A percentile compares a stretch with the other conserved stretches of the same genome.
phyloP scores from a whole-genome alignment of 2,797 vertebrate species.

The Antennarius maculatus region DNA sequence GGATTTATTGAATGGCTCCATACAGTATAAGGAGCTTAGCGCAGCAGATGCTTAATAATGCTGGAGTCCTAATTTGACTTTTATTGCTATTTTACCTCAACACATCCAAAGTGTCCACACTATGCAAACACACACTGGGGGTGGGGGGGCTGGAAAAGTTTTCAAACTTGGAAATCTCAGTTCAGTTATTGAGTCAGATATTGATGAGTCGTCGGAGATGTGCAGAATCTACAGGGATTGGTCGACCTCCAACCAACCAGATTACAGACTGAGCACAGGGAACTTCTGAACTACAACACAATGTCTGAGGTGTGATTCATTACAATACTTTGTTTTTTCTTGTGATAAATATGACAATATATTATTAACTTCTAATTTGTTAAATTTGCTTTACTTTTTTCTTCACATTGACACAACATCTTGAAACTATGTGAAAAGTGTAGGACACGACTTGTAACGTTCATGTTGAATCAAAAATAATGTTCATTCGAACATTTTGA shows the following conservation, averaged over 20 bases:
- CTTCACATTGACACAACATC: no score
- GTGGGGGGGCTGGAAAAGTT: neutral
- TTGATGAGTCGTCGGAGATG: neutral
- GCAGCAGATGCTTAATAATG: conserved; percentile 40
- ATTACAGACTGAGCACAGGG: neutral
- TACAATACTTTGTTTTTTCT: no score
- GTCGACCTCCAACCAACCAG: neutral
- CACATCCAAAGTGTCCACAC: conserved; percentile 1
- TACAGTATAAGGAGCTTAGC: conserved; percentile 31
- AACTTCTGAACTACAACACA: no score
- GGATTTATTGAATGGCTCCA: conserved; percentile 31
- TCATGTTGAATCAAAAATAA: no score
- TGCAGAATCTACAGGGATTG: no score
- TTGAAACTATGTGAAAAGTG: no score
- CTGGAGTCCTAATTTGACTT: conserved; percentile 36
- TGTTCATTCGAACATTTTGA: no score
- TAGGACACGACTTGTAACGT: no score
- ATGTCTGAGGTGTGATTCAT: no score
- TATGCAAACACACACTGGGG: neutral
- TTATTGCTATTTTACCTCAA: conserved; percentile 26
- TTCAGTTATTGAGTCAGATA: conserved; percentile 4
- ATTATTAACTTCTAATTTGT: no score
- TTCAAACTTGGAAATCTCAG: neutral
- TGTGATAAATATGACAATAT: no score
- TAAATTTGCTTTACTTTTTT: no score